phyloP scores from a whole-genome alignment of 2,888 invertebrate genomes.

The Maniola hyperantus region DNA sequence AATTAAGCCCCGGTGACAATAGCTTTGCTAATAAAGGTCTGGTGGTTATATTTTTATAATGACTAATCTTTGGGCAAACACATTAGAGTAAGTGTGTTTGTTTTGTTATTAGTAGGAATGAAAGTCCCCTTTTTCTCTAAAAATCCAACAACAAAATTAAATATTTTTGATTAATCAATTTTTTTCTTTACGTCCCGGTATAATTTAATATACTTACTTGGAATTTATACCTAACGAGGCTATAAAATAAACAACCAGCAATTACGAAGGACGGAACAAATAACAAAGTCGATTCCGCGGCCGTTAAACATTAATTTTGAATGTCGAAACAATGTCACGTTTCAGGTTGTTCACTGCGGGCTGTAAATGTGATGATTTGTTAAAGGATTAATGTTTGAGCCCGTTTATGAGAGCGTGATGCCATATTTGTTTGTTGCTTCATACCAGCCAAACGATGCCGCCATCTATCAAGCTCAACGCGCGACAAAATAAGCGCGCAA shows the following conservation, averaged over 20 bases:
- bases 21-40: slow-evolving; percentile 76
- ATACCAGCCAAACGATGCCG: slow-evolving; percentile 59
- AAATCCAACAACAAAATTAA: not conserved
- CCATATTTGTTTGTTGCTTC: slow-evolving; percentile 76
- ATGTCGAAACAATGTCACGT: slow-evolving; percentile 22
- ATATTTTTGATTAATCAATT: not conserved
- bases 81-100: not conserved
- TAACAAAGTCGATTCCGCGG: slow-evolving; percentile 19
- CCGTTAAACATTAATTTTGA: slow-evolving; percentile 26
- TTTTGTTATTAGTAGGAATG: not conserved
- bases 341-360: slow-evolving; percentile 56
- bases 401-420: slow-evolving; percentile 74
- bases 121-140: not conserved
- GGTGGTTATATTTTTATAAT: slow-evolving; percentile 28
- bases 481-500: slow-evolving; percentile 70
- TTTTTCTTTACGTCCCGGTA: not conserved
- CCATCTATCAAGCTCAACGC: slow-evolving; percentile 77
- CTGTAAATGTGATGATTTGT: slow-evolving; percentile 59
- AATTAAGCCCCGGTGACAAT: slow-evolving; percentile 76
- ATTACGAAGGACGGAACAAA: slow-evolving; percentile 22
- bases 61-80: not conserved
- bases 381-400: slow-evolving; percentile 74
- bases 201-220: not conserved
- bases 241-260: slow-evolving; percentile 16
- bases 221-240: slow-evolving; percentile 8